phyloP scores from a whole-genome alignment of 2,888 invertebrate genomes.

The Anoncus sp. region DNA sequence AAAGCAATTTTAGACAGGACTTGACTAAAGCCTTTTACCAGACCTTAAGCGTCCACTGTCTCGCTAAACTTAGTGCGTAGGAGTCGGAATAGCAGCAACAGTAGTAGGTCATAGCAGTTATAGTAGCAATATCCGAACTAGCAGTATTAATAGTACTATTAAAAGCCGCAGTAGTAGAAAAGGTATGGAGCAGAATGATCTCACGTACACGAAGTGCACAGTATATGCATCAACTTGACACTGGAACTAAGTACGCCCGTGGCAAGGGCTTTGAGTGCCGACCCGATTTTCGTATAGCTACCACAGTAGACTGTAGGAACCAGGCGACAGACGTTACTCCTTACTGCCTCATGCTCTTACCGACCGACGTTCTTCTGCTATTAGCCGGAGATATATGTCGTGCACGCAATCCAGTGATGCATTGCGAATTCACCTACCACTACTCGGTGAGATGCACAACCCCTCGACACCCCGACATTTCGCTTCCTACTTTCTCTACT shows the following conservation, averaged over 20 bases:
- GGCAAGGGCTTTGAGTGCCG: conserved; percentile 49
- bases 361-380: conserved; percentile 45
- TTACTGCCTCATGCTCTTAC: conserved; percentile 25
- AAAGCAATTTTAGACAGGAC: not conserved
- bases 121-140: too few relatives aligned
- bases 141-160: not conserved
- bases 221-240: conserved; percentile 70
- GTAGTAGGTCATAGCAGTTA: too few relatives aligned
- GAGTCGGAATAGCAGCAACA: too few relatives aligned
- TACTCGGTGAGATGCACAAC: conserved; percentile 71
- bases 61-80: not conserved
- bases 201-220: conserved; percentile 24
- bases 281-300: conserved; percentile 68
- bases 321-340: conserved; percentile 30
- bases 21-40: conserved; percentile 1
- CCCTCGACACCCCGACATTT: conserved; percentile 29
- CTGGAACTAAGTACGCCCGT: conserved; percentile 58
- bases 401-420: conserved; percentile 79
- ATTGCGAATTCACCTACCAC: conserved; percentile 76
- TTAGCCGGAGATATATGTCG: conserved; percentile 73
- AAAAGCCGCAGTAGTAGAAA: conserved; percentile 10
- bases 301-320: conserved; percentile 6
- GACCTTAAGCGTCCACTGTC: not conserved
- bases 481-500: conserved; percentile 39
- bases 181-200: conserved; percentile 35